Evolutionary conservation across 2,888 invertebrate genomes (phyloP).

Genomic region (Meloe dianella): DNA sequence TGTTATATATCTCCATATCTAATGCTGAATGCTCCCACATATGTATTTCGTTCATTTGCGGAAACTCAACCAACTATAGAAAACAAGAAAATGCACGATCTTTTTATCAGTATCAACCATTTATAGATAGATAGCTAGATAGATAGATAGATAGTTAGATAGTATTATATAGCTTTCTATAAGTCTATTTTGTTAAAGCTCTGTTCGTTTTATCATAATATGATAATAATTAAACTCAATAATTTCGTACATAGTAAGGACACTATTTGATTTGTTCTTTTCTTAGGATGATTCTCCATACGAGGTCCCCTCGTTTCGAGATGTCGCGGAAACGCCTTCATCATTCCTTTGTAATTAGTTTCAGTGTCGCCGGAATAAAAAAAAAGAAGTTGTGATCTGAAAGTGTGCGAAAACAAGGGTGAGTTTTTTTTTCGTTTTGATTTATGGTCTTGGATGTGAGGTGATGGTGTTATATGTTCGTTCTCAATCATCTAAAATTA

Average conservation of each 20-base stretch:
- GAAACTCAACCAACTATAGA: slow-evolving; percentile 6
- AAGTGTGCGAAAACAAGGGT: slow-evolving; percentile 56
- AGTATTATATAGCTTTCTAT: background rate
- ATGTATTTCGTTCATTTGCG: slow-evolving; percentile 13
- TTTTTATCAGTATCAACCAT: background rate
- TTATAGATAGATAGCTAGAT: too few relatives aligned
- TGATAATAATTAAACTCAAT: slow-evolving; percentile 4
- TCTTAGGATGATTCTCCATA: slow-evolving; percentile 18
- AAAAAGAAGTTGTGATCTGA: slow-evolving; percentile 47
- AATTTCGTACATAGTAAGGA: background rate
- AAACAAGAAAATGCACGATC: background rate
- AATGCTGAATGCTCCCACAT: slow-evolving; percentile 22
- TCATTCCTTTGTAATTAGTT: slow-evolving; percentile 59
- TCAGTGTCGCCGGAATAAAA: slow-evolving; percentile 52
- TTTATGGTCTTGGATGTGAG: slow-evolving; percentile 55
- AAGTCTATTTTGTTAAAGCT: slow-evolving; percentile 12
- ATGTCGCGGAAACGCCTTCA: slow-evolving; percentile 51
- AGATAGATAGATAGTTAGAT: too few relatives aligned
- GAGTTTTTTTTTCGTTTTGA: slow-evolving; percentile 54
- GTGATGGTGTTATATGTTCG: slow-evolving; percentile 49
- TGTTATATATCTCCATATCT: slow-evolving; percentile 17
- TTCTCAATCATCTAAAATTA: slow-evolving; percentile 53
- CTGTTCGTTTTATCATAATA: slow-evolving; percentile 14
- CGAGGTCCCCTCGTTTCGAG: slow-evolving; percentile 17
- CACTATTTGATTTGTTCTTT: slow-evolving; percentile 16